Evolutionary conservation across 37 sponge, comb jelly and placozoan genomes (phyloP).

Genomic region (Geodia barretti): DNA sequence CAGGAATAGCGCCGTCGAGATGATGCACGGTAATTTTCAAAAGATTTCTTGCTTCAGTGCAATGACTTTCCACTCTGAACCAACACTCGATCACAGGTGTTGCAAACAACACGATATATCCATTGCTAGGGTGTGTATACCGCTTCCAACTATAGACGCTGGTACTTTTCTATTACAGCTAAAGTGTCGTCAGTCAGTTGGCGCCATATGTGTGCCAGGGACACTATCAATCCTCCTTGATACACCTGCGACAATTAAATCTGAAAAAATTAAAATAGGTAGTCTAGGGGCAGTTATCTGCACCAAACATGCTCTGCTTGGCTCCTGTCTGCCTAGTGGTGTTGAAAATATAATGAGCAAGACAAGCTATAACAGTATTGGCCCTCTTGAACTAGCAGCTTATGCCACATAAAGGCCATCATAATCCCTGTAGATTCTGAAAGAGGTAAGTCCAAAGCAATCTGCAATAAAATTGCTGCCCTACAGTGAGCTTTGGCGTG

Average conservation of each 20-base stretch:
- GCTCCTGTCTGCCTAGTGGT: conserved; percentile 41
- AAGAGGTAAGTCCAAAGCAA: conserved; percentile 36
- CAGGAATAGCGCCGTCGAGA: too few relatives aligned
- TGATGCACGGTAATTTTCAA: too few relatives aligned
- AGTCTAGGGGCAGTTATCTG: conserved; percentile 57
- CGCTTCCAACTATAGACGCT: conserved; percentile 19
- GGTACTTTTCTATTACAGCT: conserved; percentile 31
- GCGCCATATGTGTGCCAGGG: conserved; percentile 59
- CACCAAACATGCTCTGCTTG: conserved; percentile 55
- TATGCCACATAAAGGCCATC: conserved; percentile 54
- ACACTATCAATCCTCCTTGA: conserved; percentile 43
- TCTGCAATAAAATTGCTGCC: conserved; percentile 25
- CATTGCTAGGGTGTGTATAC: conserved; percentile 53
- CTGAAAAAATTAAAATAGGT: conserved; percentile 55
- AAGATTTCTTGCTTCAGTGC: too few relatives aligned
- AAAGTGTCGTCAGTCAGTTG: conserved; percentile 27
- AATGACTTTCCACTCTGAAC: too few relatives aligned
- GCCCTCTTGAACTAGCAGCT: conserved; percentile 22
- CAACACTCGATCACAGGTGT: too few relatives aligned
- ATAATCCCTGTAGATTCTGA: conserved; percentile 40
- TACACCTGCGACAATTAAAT: conserved; percentile 28
- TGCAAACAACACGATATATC: conserved; percentile 51
- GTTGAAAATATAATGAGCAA: conserved; percentile 23
- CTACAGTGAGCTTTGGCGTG: conserved; percentile 49
- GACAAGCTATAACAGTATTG: conserved; percentile 47